Conservation (phyloP, 2,797 vertebrate species). For the Triplophysa yarkandensis region DNA sequence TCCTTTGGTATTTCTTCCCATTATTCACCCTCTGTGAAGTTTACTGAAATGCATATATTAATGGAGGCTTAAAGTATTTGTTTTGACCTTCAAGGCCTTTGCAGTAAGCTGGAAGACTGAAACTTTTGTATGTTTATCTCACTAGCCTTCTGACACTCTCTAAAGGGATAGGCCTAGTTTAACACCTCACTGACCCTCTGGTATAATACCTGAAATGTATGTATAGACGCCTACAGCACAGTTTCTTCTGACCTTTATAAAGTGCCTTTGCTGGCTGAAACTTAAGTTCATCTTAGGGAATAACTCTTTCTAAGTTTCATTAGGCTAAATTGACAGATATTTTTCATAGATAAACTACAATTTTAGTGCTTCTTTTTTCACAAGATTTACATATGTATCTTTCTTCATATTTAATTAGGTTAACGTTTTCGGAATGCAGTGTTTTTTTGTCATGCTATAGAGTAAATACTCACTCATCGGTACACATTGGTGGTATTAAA, state of each 20-base stretch:
- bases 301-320: background rate
- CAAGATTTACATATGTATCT: background rate
- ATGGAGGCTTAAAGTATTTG: background rate
- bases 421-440: background rate
- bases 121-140: constrained; percentile 7
- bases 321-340: background rate
- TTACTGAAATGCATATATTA: constrained; percentile 9
- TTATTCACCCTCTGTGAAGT: background rate
- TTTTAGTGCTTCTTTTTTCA: no score
- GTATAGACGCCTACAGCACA: constrained; percentile 9
- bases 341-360: background rate
- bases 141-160: background rate
- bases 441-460: background rate
- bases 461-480: no score
- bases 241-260: constrained; percentile 3
- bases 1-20: background rate
- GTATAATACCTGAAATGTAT: constrained; percentile 14
- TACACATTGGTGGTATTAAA: no score
- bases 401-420: background rate
- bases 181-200: constrained; percentile 25
- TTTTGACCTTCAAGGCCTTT: constrained; percentile 11
- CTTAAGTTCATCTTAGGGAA: background rate
- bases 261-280: background rate
- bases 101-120: constrained; percentile 6
- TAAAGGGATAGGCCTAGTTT: constrained; percentile 19